Evolutionary conservation across 1,140 invertebrate species (phyloP), one percentile per base, ranked within the genome.

Genomic region (Polypedilum pembai): DNA sequence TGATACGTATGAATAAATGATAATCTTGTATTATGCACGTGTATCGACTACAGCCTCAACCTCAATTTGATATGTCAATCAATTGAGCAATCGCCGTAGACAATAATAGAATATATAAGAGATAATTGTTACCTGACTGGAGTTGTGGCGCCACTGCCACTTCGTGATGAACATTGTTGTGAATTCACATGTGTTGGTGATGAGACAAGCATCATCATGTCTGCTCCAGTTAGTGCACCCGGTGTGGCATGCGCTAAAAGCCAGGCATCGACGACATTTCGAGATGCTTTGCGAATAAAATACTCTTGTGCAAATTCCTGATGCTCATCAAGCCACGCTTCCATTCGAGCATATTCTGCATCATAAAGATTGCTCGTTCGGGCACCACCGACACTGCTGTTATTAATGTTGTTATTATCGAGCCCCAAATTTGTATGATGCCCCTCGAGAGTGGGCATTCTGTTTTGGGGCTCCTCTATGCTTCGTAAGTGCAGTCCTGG

Each of bases 301-400:
- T 98, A 98, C 82, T 96, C 93, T 79, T 95, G 91, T 75, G 94
- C 90, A 83, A 98, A 98, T 81, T 95, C 93, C 75, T 93, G 94
- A 84, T 98, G 94, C 81, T 97, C 94, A 84, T 98, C 95, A 73
- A 98, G 88, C 95, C 95, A 98, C 76, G 93, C 88, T 83, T 95
- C 93, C 83, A 94, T 93, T 65, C 89, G 87, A 12, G 92, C 91
- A 81, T 91, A 93, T 81, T 94, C 92, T 41, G 91, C 88, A 83
- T 94, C 91, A 82, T 93, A 93, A 80, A 85, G 84, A 82, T 84
- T 80, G 80, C 85, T 77, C 83, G 83, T 79, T 63, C 77, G 78
- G 33, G 80, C 76, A 73, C 76, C 74, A 56, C 81, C 73, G 8
- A 75, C 65, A 75, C 75, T 73, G 78, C 75, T 84, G 83, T 78